A percentile compares a stretch with the other conserved stretches of the same genome.
Evolutionary conservation across 2,888 invertebrate species (phyloP).

Genomic region (Megaustenia siamemsis): DNA sequence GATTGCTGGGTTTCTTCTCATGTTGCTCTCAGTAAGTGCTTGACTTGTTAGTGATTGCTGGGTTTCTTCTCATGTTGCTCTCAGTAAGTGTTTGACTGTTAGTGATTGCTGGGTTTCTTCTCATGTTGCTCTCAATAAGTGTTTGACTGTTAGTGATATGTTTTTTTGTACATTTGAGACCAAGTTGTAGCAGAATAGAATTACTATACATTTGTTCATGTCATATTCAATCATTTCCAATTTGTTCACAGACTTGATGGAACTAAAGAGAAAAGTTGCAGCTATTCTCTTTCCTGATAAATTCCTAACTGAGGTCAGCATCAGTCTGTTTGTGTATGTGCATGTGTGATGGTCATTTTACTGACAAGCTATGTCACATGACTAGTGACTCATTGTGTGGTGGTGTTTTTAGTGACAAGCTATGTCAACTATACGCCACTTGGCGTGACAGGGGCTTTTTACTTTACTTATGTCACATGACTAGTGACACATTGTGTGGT

Average conservation of each 20-base stretch:
- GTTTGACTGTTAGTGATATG: no score
- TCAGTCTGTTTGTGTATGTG: neutral
- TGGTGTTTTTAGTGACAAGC: neutral
- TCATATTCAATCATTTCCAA: neutral
- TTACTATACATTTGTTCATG: no score
- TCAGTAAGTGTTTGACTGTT: no score
- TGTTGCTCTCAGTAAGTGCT: no score
- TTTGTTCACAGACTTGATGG: constrained; percentile 21
- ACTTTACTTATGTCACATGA: neutral
- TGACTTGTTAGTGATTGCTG: no score
- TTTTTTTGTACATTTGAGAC: neutral
- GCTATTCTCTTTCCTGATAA: constrained; percentile 46
- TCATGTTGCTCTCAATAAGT: no score
- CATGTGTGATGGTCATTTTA: no score
- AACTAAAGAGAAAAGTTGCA: constrained; percentile 36
- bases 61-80: no score
- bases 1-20: no score
- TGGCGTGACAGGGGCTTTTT: neutral
- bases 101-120: no score
- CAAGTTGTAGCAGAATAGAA: neutral
- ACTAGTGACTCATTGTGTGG: no score
- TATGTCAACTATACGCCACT: neutral
- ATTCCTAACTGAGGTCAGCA: constrained; percentile 18
- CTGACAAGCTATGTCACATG: neutral
- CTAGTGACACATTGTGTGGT: neutral